These are phyloP conservation scores for Machaerirhynchus nigripectus DNA, from an alignment of 2,113 vertebrate species.

Conservation along the genomic window DNA sequence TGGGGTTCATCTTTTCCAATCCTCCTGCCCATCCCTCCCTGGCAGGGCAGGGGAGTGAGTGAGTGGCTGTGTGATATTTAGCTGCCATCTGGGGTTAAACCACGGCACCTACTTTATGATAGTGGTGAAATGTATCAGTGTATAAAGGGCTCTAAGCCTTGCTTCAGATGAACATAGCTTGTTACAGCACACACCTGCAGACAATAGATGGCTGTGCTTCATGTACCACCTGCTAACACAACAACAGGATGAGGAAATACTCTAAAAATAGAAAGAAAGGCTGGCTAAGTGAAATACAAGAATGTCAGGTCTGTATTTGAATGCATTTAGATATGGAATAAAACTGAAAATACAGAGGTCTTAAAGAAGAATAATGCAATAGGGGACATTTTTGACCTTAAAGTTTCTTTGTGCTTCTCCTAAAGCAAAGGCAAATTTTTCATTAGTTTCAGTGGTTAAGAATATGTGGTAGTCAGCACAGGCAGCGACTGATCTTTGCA, in stretches of 20 bases:
- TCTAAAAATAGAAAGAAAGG: slow-evolving; percentile 1
- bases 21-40: background rate
- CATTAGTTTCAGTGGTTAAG: background rate
- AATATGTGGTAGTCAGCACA: background rate
- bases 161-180: background rate
- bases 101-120: background rate
- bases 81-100: background rate
- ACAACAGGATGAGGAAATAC: slow-evolving; percentile 50
- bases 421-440: background rate
- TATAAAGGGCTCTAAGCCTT: background rate
- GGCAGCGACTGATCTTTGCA: background rate
- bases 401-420: background rate
- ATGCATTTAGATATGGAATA: background rate
- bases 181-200: slow-evolving; percentile 25
- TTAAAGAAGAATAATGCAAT: background rate
- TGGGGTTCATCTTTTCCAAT: background rate
- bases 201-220: slow-evolving; percentile 26
- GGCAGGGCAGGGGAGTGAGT: background rate
- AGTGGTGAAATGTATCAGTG: background rate
- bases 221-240: background rate
- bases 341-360: background rate
- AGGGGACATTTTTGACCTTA: background rate
- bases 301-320: background rate
- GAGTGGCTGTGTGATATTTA: background rate
- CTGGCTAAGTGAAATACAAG: background rate